These are phyloP conservation scores for Chiroxiphia lanceolata DNA, from an alignment of 2,797 vertebrate genomes.

Conservation along the genomic window DNA sequence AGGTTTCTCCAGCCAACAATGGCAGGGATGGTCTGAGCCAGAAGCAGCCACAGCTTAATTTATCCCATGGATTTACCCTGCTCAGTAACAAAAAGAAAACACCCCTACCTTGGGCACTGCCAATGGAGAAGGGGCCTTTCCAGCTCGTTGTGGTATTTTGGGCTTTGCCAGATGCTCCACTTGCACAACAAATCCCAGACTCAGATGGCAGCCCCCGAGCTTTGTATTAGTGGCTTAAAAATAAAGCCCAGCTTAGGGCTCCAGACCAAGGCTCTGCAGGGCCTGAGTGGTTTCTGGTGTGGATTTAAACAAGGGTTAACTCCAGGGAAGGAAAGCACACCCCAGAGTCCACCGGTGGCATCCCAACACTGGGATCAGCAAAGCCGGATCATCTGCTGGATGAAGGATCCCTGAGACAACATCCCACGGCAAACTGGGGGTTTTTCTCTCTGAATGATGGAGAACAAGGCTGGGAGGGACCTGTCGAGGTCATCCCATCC, in stretches of 20 bases:
- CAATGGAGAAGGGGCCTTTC: background rate
- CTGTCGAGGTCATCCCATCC: fast-evolving
- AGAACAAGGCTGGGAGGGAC: background rate
- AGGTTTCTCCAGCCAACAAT: background rate
- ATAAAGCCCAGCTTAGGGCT: background rate
- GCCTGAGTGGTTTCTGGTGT: background rate
- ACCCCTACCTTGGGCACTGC: background rate
- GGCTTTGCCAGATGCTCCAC: background rate
- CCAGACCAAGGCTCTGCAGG: background rate
- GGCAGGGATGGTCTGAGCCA: background rate
- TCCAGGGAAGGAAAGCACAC: background rate
- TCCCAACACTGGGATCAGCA: background rate
- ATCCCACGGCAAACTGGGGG: fast-evolving
- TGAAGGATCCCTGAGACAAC: background rate
- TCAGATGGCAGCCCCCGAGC: background rate
- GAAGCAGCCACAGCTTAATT: background rate
- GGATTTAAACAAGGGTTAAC: background rate
- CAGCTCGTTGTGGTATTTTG: background rate
- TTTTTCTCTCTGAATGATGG: background rate
- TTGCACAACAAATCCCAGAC: background rate
- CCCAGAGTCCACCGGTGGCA: background rate
- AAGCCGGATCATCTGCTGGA: background rate
- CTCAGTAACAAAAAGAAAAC: background rate
- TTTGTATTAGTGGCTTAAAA: background rate
- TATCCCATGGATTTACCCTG: background rate